Evolutionary conservation across 2,113 vertebrate genomes (phyloP).

Genomic region (Takifugu flavidus): DNA sequence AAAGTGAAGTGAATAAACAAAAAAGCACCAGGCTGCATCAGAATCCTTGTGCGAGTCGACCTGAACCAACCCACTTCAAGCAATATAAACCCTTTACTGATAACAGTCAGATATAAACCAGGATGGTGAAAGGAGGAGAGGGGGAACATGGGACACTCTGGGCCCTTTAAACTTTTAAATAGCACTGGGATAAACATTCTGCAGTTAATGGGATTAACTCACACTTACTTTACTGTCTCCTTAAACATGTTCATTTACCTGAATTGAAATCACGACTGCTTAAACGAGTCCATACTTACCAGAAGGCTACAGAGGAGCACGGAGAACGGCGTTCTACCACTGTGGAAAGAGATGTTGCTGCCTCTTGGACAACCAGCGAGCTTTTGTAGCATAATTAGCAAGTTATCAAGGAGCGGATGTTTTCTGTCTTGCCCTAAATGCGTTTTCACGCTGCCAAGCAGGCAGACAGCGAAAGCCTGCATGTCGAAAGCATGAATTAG

Average conservation of each 20-base stretch:
- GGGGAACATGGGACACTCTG: too few species aligned
- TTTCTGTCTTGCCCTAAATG: conserved; percentile 9
- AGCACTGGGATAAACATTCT: neutral
- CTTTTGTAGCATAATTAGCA: conserved; percentile 51
- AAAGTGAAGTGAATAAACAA: too few species aligned
- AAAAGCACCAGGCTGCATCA: too few species aligned
- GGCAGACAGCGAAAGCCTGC: conserved; percentile 49
- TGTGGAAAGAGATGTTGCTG: conserved; percentile 42
- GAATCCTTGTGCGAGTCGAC: too few species aligned
- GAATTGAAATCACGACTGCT: too few species aligned
- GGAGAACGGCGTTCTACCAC: conserved; percentile 20
- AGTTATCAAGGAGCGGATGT: conserved; percentile 46
- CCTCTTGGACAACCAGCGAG: conserved; percentile 33
- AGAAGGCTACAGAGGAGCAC: conserved; percentile 2
- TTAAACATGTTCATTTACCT: too few species aligned
- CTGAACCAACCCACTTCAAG: too few species aligned
- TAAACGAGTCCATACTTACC: too few species aligned
- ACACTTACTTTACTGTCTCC: neutral
- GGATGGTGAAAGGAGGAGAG: too few species aligned
- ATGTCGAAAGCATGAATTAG: conserved; percentile 64
- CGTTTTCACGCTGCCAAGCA: conserved; percentile 36
- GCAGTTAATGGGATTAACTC: neutral
- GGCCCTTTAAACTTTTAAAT: neutral
- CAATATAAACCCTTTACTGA: too few species aligned
- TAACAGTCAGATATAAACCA: too few species aligned